Base-by-base conservation (phyloP, 1,140 invertebrate genomes). In the Drosophila elegans region DNA sequence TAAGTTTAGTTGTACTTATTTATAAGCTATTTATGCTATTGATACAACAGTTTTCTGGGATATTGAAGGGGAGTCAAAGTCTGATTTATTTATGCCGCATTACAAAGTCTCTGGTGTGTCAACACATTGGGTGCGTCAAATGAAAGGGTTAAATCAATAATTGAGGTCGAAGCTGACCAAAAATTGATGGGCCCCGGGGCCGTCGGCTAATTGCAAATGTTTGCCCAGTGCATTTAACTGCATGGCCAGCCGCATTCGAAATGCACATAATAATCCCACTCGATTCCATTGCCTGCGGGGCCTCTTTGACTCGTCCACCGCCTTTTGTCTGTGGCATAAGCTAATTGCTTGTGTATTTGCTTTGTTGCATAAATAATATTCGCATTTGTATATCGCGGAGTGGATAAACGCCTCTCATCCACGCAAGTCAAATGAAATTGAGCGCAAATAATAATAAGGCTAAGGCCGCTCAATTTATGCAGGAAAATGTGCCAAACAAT, bases 391-490 rank as follows among this genome's bases (percentile, higher is more conserved):
- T 57, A 4, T 13, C 16, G 25, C 11, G 36, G 32, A 38, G 56
- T 62, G 42, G 25, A 68, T 66, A 64, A 36, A 39, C 32, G 48
- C 36, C 41, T 48, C 67, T 48, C 16, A 21, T 54, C 12, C 67
- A 61, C 39, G 62, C 55, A 51, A 41, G 69, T 59, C 53, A 69
- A 74, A 74, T 67, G 63, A 81, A 82, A 82, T 82, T 74, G 74
- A 78, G 80, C 74, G 59, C 80, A 78, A 82, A 69, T 82, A 78
- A 82, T 81, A 78, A 82, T 81, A 68, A 68, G 2, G 5, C 72
- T 52, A 36, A 60, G 53, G 52, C 56, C 71, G 74, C 51, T 78
- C 72, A 76, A 80, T 80, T 80, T 80, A 75, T 72, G 64, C 38
- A 73, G 52, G 48, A 53, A 72, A 68, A 79, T 56, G 52, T 60